These are phyloP conservation scores for Cololabis saira DNA, from an alignment of 2,113 vertebrate genomes.

Conservation along the genomic window DNA sequence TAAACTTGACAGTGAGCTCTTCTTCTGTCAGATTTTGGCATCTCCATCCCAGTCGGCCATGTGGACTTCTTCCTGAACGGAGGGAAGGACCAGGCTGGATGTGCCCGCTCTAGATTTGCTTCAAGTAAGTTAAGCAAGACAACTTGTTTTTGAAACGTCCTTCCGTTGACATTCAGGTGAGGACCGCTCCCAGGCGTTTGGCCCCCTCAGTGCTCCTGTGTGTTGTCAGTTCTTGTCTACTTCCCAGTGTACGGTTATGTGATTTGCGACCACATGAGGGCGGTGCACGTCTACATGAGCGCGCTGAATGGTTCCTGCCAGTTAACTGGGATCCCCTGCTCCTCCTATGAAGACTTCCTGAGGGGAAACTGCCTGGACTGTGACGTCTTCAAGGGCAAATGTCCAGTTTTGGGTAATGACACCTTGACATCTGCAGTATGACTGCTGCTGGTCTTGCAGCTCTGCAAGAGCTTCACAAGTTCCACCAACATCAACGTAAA, in stretches of 20 bases:
- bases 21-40: slow-evolving; percentile 91
- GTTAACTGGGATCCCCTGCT: slow-evolving; percentile 87
- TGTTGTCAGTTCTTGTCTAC: slow-evolving; percentile 73
- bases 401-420: slow-evolving; percentile 88
- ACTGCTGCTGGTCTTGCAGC: no score
- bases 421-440: neutral
- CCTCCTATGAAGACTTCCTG: slow-evolving; percentile 86
- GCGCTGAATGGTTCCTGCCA: slow-evolving; percentile 85
- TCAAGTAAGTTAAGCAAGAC: slow-evolving; percentile 74
- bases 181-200: neutral
- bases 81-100: slow-evolving; percentile 93
- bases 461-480: no score
- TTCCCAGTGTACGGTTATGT: slow-evolving; percentile 89
- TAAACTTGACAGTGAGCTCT: slow-evolving; percentile 2
- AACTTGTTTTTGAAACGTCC: no score
- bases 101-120: slow-evolving; percentile 74
- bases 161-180: no score
- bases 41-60: slow-evolving; percentile 94
- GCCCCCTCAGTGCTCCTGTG: slow-evolving; percentile 38
- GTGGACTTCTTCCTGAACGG: slow-evolving; percentile 95
- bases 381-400: slow-evolving; percentile 78
- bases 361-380: slow-evolving; percentile 87
- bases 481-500: no score
- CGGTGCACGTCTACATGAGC: slow-evolving; percentile 90
- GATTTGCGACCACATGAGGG: slow-evolving; percentile 98